phyloP scores from a whole-genome alignment of 2,797 vertebrate species.

The Sciaenops ocellatus region DNA sequence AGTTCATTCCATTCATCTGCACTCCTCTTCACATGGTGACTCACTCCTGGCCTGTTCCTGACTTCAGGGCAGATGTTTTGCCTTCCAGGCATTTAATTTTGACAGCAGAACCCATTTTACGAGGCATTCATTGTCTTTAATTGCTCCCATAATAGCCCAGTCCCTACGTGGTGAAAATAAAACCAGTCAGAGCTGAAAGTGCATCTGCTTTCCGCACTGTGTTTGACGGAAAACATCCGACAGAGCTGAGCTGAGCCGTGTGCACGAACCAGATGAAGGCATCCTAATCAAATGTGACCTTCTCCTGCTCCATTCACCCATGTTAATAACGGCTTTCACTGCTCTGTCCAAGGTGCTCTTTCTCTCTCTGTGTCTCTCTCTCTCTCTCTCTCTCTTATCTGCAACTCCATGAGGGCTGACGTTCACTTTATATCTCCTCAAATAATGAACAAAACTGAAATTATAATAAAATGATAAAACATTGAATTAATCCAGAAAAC shows the following conservation, averaged over 20 bases:
- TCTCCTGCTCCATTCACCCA: constrained; percentile 27
- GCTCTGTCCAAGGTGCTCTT: constrained; percentile 15
- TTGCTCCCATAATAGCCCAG: constrained; percentile 36
- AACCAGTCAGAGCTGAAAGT: constrained; percentile 41
- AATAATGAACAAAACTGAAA: background rate
- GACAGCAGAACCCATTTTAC: constrained; percentile 48
- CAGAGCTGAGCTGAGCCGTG: constrained; percentile 1
- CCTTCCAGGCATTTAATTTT: constrained; percentile 47
- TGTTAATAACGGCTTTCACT: constrained; percentile 19
- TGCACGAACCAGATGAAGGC: constrained; percentile 25
- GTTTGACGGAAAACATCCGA: constrained; percentile 28
- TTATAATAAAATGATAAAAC: no score
- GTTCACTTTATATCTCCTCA: background rate
- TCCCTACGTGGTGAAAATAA: constrained; percentile 31
- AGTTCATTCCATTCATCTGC: background rate
- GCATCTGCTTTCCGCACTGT: constrained; percentile 43
- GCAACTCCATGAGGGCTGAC: background rate
- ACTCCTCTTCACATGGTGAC: background rate
- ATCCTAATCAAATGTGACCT: constrained; percentile 57
- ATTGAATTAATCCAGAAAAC: constrained; percentile 4
- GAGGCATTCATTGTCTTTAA: constrained; percentile 47
- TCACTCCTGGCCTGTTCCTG: constrained; percentile 20
- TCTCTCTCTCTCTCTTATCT: background rate
- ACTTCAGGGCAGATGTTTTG: constrained; percentile 43
- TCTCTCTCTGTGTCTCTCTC: no score